Evolutionary conservation across 2,888 invertebrate genomes (phyloP), one percentile per base, ranked within the genome.

Genomic region (Neoaliturus tenellus): DNA sequence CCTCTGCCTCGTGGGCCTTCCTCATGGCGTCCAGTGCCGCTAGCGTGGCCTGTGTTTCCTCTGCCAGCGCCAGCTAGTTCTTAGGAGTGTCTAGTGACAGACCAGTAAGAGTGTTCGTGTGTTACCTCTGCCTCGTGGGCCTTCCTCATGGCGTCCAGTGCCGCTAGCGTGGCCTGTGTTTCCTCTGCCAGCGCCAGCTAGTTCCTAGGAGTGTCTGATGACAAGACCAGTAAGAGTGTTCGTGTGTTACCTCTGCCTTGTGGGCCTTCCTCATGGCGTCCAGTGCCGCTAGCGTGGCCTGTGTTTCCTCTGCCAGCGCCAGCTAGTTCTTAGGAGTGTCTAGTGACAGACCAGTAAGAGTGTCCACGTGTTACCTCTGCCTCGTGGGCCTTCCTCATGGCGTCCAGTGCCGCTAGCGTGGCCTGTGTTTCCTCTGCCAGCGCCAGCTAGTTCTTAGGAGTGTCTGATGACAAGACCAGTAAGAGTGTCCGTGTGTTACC

Each of bases 221-320:
- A n/a, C n/a, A n/a, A n/a, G n/a, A n/a, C n/a, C n/a, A n/a, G n/a
- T n/a, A n/a, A n/a, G n/a, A n/a, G n/a, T n/a, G n/a, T n/a, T n/a
- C n/a, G n/a, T n/a, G n/a, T n/a, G n/a, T 4, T 44, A 98, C 96
- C 91, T 98, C 98, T 87, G 95, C 97, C 92, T 98, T 98, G 91
- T 98, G 98, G 8, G 98, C 98, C 90, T 98, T 98, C 81, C 97
- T 93, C 97, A 98, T 98, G 25, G 98, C 98, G 91, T 98, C 98
- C 88, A 98, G 92, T 39, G 98, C 98, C 20, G 98, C 97, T 86
- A 97, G 92, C 44, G 98, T 98, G 25, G 97, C 97, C 91, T 97
- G 97, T 1, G 98, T 98, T 91, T 98, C 98, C 90, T 98, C 98
- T 8, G 97, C 97, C 85, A 98, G 90, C 1, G 98, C 98, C 88